Conservation (phyloP, 1,140 invertebrate genomes). For the Nasonia vitripennis region DNA sequence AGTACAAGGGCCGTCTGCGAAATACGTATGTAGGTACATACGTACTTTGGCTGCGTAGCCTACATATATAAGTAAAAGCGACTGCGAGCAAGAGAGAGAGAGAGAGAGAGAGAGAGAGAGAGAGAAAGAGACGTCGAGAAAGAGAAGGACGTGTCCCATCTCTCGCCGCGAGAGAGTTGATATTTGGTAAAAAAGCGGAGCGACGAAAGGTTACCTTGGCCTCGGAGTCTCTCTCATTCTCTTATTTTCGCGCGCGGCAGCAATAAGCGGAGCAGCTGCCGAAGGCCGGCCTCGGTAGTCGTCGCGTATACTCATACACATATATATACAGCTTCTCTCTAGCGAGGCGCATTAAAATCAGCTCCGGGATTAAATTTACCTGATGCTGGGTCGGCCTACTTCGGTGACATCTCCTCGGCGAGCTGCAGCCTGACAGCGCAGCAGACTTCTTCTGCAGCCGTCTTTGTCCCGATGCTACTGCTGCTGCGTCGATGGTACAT, state of each 20-base stretch:
- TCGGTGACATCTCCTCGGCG: neutral
- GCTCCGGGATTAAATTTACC: neutral
- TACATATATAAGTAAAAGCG: neutral
- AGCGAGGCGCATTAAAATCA: neutral
- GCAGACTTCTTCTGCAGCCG: neutral
- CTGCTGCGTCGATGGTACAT: neutral
- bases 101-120: neutral
- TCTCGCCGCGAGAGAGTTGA: neutral
- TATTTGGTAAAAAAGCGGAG: conserved; percentile 25
- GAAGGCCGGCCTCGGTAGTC: neutral
- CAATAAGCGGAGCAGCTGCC: conserved; percentile 2
- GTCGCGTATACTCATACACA: too few species aligned
- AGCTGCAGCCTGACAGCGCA: neutral
- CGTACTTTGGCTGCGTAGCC: neutral
- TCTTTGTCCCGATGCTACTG: neutral
- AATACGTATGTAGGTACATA: neutral
- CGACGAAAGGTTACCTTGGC: conserved; percentile 42
- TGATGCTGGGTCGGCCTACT: neutral
- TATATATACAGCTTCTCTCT: neutral
- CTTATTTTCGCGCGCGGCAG: neutral
- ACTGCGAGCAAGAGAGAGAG: neutral
- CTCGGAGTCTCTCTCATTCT: conserved; percentile 17
- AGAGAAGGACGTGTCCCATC: conserved; percentile 15
- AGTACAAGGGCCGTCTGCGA: neutral
- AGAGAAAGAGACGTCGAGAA: neutral